Percentiles rank a stretch among this genome's conserved stretches.
Conservation (phyloP, 2,797 vertebrate genomes). For the Scolopax bukidnonensis region DNA sequence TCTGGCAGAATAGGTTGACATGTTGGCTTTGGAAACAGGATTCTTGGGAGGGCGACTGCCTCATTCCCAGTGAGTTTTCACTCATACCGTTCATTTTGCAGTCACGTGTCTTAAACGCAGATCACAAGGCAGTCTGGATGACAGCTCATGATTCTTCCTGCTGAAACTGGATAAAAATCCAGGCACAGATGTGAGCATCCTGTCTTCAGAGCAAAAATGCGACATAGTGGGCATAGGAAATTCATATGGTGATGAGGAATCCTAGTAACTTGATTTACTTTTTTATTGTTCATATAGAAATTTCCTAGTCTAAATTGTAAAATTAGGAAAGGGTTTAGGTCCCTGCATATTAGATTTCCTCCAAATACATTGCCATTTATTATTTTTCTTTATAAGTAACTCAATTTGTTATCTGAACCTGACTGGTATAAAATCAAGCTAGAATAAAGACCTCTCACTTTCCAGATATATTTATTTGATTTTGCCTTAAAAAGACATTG, state of each 20-base stretch:
- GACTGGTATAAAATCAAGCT: background rate
- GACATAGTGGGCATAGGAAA: background rate
- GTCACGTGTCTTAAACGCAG: background rate
- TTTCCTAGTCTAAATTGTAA: background rate
- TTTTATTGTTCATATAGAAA: background rate
- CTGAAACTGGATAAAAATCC: background rate
- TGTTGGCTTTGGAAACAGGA: background rate
- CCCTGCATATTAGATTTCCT: background rate
- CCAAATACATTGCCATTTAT: background rate
- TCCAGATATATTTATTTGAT: background rate
- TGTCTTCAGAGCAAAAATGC: background rate
- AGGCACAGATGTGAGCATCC: accelerated
- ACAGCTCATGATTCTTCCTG: background rate
- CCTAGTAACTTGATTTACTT: background rate
- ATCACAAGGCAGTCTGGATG: background rate
- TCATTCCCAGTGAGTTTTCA: background rate
- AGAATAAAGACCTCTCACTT: background rate
- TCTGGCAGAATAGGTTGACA: accelerated
- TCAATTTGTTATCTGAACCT: background rate
- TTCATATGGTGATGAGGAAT: background rate
- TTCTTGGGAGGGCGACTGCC: background rate
- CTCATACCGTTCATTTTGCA: background rate
- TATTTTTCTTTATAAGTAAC: background rate
- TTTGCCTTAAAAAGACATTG: background rate
- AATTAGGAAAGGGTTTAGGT: background rate